Base-by-base conservation (phyloP, 2,797 vertebrate species). In the Allobates femoralis region DNA sequence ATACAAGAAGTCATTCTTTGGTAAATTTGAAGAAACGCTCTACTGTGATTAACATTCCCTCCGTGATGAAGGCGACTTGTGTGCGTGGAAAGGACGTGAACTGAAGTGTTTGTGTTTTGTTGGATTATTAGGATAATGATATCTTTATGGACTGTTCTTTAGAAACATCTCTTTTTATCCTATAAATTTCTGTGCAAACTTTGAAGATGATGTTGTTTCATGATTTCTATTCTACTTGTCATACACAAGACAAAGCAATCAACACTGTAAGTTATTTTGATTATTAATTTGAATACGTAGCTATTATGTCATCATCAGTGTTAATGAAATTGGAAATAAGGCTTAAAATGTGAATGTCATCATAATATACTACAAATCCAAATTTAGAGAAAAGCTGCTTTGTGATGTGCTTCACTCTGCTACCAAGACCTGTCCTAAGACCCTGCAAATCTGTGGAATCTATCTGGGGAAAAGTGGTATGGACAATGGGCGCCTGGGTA, bases 21-120 rank as follows among this genome's bases (percentile, higher is more conserved):
- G 90, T 93, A 94, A 91, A 88, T 94, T 92, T 92, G 92, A 92
- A 93, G 94, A 89, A 90, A 87, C 86, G 86, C 91, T 89, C 62
- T 83, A 90, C 89, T 93, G 90, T 91, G 89, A 91, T 90, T 90
- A 92, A 95, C 92, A 92, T 90, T 93, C 91, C 91, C 92, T 91
- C 92, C 92, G 94, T 81, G 64, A 85, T 67, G 71, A 53, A 60
- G 74, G 51, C 83, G 50, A 87, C 53, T 50, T 83, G 67, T 58
- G 77, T 85, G 82, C 75, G 46, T 80, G 67, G 83, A 66, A 66
- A 76, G 71, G 28, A 46, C 26, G 58, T 51, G 46, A 69, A 79
- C 76, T 66, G 74, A 74, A 80, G 81, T 78, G 76, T 83, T 87
- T 66, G 73, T 87, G 74, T 46, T 56, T 78, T 87, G 80, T 71